Percentiles rank a stretch among this genome's conserved stretches.
These are phyloP conservation scores for Lissocephala sabroskyi DNA, from an alignment of 2,888 invertebrate species.

Conservation along the genomic window DNA sequence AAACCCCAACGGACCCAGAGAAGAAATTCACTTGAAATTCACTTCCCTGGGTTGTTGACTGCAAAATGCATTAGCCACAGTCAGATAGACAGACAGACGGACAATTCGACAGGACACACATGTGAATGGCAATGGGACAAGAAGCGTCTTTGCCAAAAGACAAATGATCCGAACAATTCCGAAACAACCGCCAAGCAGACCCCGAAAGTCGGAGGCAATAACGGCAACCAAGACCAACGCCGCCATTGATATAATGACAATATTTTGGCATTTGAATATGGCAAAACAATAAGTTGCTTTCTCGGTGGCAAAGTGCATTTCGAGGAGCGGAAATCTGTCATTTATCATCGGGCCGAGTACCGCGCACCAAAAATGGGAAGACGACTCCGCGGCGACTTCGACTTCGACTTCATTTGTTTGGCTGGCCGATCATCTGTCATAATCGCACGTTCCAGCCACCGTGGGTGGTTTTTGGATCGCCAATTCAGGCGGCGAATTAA, in stretches of 20 bases:
- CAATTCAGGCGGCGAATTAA: conserved; percentile 13
- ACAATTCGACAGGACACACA: no score
- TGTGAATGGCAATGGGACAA: no score
- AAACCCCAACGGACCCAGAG: no score
- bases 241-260: conserved; percentile 51
- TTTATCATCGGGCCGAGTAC: conserved; percentile 52
- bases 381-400: conserved; percentile 21
- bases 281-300: conserved; percentile 48
- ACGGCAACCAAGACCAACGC: no score
- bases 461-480: conserved; percentile 63
- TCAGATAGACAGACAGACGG: no score
- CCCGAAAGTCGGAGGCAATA: no score
- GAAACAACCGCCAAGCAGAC: conserved; percentile 7
- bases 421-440: conserved; percentile 47
- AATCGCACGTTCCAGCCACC: conserved; percentile 47
- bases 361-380: conserved; percentile 33
- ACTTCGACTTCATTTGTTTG: conserved; percentile 7
- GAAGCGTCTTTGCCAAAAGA: no score
- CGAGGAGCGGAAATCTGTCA: conserved; percentile 49
- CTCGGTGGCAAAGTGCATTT: conserved; percentile 40
- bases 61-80: no score
- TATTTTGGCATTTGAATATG: conserved; percentile 63
- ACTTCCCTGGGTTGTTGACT: no score
- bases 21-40: no score
- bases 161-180: conserved; percentile 48